Percentiles rank a stretch among this genome's conserved stretches.
Conservation (phyloP, 64 coral and sea anemone genomes). For the Platygyra sinensis region DNA sequence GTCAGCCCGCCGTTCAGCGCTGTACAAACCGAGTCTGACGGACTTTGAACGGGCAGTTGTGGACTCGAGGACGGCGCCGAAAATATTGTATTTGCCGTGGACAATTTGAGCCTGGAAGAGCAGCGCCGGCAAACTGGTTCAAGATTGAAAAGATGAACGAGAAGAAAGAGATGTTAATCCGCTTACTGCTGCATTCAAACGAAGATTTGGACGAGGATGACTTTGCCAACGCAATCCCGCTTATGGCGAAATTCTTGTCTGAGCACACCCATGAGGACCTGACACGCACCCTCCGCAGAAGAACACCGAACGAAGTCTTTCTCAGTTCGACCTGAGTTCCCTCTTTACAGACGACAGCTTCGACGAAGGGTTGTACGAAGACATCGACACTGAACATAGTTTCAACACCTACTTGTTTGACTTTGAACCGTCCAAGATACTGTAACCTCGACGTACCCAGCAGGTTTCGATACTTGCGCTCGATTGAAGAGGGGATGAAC, state of each 20-base stretch:
- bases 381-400: not conserved
- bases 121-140: constrained; percentile 74
- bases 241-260: constrained; percentile 36
- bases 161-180: constrained; percentile 53
- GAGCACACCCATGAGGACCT: constrained; percentile 31
- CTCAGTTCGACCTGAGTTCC: not conserved
- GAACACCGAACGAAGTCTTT: not conserved
- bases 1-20: constrained; percentile 44
- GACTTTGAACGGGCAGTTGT: constrained; percentile 57
- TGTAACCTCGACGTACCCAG: not conserved
- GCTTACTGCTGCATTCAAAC: constrained; percentile 11
- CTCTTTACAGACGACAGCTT: not conserved
- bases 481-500: not conserved
- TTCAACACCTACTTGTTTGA: not conserved
- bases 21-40: constrained; percentile 67
- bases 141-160: constrained; percentile 18
- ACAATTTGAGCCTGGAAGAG: constrained; percentile 60
- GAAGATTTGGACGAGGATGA: constrained; percentile 71
- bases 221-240: constrained; percentile 53
- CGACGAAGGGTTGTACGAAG: not conserved
- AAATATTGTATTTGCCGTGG: constrained; percentile 53
- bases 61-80: constrained; percentile 46
- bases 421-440: not conserved
- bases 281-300: not conserved
- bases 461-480: not conserved